Conservation (phyloP, 2,888 invertebrate species). For the Drosophila fulvimacula region DNA sequence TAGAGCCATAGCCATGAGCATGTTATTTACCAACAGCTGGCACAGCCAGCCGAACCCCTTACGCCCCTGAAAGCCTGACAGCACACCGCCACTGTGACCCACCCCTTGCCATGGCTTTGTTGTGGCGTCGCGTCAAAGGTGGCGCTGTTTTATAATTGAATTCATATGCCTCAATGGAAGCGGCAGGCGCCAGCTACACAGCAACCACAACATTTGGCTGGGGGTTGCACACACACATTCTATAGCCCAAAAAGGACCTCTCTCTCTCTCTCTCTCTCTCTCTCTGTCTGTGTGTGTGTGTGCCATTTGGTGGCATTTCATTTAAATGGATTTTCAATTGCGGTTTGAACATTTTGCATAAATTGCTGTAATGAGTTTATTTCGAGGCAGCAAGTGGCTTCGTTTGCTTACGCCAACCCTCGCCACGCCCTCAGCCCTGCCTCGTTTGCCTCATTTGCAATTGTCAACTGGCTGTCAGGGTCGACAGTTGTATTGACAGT, state of each 20-base stretch:
- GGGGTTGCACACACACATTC: constrained; percentile 14
- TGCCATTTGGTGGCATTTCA: constrained; percentile 65
- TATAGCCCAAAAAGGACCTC: neutral
- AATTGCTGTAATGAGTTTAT: constrained; percentile 83
- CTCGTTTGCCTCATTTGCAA: constrained; percentile 62
- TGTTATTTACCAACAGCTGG: constrained; percentile 63
- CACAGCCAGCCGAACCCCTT: constrained; percentile 21
- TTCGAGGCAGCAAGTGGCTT: constrained; percentile 66
- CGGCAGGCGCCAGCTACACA: constrained; percentile 27
- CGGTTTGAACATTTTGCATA: constrained; percentile 83
- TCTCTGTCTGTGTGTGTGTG: neutral
- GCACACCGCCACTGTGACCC: neutral
- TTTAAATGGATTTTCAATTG: constrained; percentile 84
- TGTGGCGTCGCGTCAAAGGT: constrained; percentile 66
- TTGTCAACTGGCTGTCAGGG: constrained; percentile 71
- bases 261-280: neutral
- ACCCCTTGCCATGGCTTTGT: constrained; percentile 30
- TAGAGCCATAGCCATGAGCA: constrained; percentile 61
- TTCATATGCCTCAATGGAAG: constrained; percentile 83
- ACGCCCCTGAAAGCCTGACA: neutral
- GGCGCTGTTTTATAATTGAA: constrained; percentile 83
- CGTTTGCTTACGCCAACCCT: constrained; percentile 36
- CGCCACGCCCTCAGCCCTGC: neutral
- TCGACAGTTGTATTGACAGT: constrained; percentile 74
- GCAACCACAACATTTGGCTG: constrained; percentile 37